These are phyloP conservation scores for Forbesichthys papilliferus DNA, from an alignment of 2,113 vertebrate genomes.

Conservation along the genomic window DNA sequence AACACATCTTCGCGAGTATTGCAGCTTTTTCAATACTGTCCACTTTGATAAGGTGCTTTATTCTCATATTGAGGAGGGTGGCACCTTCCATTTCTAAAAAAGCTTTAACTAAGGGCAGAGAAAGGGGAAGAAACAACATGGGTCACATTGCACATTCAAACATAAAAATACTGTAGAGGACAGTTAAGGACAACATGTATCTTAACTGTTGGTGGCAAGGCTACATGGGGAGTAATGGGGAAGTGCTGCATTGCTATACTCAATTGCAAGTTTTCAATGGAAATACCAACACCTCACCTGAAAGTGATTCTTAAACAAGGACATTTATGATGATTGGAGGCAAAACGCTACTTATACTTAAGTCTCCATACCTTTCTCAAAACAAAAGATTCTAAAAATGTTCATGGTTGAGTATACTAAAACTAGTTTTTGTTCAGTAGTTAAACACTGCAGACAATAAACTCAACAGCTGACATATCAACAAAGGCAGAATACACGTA, in stretches of 20 bases:
- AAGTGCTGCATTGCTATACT: too few species aligned
- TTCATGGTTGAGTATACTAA: too few species aligned
- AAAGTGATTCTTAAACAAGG: not conserved
- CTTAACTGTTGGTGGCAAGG: too few species aligned
- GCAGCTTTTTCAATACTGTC: constrained; percentile 89
- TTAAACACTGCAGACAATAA: not conserved
- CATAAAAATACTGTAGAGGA: not conserved
- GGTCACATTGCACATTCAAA: not conserved
- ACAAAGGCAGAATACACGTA: constrained; percentile 1
- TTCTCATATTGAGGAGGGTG: constrained; percentile 92
- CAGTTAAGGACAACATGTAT: not conserved
- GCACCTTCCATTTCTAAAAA: constrained; percentile 91
- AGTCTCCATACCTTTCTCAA: too few species aligned
- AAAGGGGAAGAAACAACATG: not conserved
- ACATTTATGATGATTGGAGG: not conserved
- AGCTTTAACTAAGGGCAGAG: constrained; percentile 81
- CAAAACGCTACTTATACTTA: not conserved
- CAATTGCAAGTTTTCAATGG: too few species aligned
- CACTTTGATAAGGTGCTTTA: constrained; percentile 97
- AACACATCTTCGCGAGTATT: constrained; percentile 90
- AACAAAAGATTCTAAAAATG: too few species aligned
- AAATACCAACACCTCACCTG: too few species aligned
- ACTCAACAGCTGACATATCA: not conserved
- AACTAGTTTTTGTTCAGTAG: too few species aligned
- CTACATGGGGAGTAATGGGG: too few species aligned